phyloP scores from a whole-genome alignment of 2,888 invertebrate species.

The Palloptera scutellata region DNA sequence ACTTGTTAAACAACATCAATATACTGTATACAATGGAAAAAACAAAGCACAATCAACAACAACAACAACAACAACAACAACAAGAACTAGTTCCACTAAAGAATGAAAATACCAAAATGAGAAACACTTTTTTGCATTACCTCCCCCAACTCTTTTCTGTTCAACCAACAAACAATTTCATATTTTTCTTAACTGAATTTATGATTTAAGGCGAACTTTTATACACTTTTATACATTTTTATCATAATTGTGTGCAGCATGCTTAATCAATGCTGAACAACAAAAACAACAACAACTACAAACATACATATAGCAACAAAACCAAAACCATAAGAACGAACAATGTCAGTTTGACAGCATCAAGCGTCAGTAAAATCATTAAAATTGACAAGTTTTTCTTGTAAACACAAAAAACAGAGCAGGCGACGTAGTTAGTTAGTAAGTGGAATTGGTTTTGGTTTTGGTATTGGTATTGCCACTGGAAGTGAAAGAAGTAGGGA shows the following conservation, averaged over 20 bases:
- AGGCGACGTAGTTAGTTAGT: too few species aligned
- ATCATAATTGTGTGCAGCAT: slow-evolving; percentile 1
- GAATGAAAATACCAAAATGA: slow-evolving; percentile 39
- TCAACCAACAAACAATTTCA: too few species aligned
- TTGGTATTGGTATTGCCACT: slow-evolving; percentile 30
- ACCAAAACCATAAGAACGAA: not conserved
- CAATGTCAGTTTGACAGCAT: slow-evolving; percentile 32
- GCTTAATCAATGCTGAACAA: slow-evolving; percentile 4
- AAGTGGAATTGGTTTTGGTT: not conserved
- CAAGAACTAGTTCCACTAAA: not conserved
- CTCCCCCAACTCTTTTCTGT: too few species aligned
- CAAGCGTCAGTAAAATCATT: slow-evolving; percentile 57
- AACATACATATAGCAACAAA: slow-evolving; percentile 4
- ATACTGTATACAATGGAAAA: slow-evolving; percentile 16
- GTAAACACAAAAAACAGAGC: slow-evolving; percentile 23
- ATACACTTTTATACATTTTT: too few species aligned
- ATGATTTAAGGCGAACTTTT: too few species aligned
- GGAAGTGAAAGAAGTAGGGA: slow-evolving; percentile 37
- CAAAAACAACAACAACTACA: slow-evolving; percentile 5
- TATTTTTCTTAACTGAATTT: too few species aligned
- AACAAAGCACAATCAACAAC: slow-evolving; percentile 19
- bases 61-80: slow-evolving; percentile 23
- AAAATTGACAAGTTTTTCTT: slow-evolving; percentile 57
- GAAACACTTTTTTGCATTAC: not conserved
- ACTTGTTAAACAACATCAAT: slow-evolving; percentile 46